These are phyloP conservation scores for Plumapathes pennacea DNA, from an alignment of 92 coral and sea anemone genomes.

Conservation along the genomic window DNA sequence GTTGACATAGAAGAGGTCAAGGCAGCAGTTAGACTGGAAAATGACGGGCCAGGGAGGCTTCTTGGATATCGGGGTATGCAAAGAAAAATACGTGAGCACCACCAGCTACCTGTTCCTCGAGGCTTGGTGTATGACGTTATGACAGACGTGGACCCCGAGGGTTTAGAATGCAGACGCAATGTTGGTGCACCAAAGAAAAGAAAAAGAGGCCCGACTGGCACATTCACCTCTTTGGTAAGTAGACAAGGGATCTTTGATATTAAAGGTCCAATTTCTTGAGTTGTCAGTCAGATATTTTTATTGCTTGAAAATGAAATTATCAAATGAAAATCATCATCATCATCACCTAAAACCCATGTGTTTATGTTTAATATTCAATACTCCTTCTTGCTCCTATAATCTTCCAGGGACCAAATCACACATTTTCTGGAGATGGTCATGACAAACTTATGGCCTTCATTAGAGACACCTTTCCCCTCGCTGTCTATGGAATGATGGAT, in stretches of 20 bases:
- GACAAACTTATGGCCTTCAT: no score
- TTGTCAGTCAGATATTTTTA: no score
- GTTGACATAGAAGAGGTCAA: slow-evolving; percentile 10
- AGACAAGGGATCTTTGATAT: neutral
- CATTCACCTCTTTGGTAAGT: slow-evolving; percentile 47
- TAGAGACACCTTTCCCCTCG: no score
- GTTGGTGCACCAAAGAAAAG: slow-evolving; percentile 36
- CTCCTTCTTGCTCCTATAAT: no score
- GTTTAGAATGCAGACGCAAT: slow-evolving; percentile 29
- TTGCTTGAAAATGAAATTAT: no score
- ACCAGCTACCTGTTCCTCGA: slow-evolving; percentile 23
- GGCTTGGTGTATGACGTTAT: slow-evolving; percentile 31
- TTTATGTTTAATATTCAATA: no score
- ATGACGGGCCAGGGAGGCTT: slow-evolving; percentile 23
- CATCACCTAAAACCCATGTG: no score
- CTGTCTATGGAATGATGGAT: slow-evolving; percentile 51
- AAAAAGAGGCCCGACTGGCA: slow-evolving; percentile 44
- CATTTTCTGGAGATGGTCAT: no score
- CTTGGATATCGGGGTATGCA: slow-evolving; percentile 27
- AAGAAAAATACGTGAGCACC: slow-evolving; percentile 22
- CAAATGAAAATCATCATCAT: no score
- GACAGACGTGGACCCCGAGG: slow-evolving; percentile 44
- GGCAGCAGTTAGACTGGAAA: slow-evolving; percentile 6
- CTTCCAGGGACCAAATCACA: no score
- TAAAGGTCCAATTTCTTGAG: no score